These are phyloP conservation scores for Thera obeliscata DNA, from an alignment of 2,888 invertebrate species.

Conservation along the genomic window DNA sequence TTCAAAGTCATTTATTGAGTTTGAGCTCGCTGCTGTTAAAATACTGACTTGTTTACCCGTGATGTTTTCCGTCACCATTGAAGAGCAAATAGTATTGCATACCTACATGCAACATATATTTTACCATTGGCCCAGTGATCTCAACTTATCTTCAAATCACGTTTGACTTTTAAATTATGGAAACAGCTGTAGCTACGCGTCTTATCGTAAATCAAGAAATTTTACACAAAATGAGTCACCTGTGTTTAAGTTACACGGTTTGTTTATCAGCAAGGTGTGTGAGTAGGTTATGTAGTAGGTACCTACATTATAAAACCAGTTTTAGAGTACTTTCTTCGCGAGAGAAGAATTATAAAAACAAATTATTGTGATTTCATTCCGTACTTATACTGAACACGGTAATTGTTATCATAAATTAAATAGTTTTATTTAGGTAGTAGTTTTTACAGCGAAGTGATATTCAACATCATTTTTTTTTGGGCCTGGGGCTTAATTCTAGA, in stretches of 20 bases:
- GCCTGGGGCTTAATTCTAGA: too few relatives aligned
- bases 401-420: neutral
- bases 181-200: slow-evolving; percentile 9
- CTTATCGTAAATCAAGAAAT: slow-evolving; percentile 9
- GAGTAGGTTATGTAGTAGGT: neutral
- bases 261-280: slow-evolving; percentile 5
- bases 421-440: neutral
- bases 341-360: neutral
- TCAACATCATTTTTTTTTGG: too few relatives aligned
- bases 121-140: too few relatives aligned
- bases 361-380: neutral
- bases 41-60: too few relatives aligned
- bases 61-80: too few relatives aligned
- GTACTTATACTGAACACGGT: neutral
- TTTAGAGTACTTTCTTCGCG: neutral
- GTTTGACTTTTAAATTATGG: neutral
- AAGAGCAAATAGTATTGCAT: too few relatives aligned
- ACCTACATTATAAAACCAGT: neutral
- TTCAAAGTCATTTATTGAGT: too few relatives aligned
- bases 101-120: too few relatives aligned
- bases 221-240: slow-evolving; percentile 12
- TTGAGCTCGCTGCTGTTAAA: too few relatives aligned
- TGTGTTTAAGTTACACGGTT: slow-evolving; percentile 11
- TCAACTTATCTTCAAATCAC: neutral
- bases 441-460: too few relatives aligned